Percentiles rank a stretch among this genome's conserved stretches.
Evolutionary conservation across 2,888 invertebrate species (phyloP).

Genomic region (Halocaridina rubra): DNA sequence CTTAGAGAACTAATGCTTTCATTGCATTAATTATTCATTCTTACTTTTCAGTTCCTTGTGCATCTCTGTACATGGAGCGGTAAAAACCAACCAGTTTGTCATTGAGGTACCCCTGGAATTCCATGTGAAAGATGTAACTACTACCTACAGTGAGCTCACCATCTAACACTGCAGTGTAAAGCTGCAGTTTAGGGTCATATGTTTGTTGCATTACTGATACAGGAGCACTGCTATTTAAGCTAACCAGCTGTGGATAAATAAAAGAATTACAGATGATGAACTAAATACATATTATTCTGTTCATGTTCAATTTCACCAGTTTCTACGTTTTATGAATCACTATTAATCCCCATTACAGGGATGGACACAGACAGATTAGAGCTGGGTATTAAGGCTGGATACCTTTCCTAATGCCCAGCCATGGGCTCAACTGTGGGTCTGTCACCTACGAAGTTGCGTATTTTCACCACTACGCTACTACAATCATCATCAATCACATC

Average conservation of each 20-base stretch:
- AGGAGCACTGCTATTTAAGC: neutral
- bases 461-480: neutral
- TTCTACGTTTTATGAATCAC: no score
- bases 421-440: no score
- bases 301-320: no score
- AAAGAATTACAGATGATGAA: no score
- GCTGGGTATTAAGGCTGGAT: no score
- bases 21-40: no score
- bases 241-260: neutral
- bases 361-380: no score
- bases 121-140: slow-evolving; percentile 43
- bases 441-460: neutral
- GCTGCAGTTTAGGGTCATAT: slow-evolving; percentile 9
- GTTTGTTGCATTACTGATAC: slow-evolving; percentile 6
- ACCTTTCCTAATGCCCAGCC: no score
- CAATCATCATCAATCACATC: neutral
- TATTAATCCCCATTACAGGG: no score
- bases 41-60: slow-evolving; percentile 31
- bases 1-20: no score
- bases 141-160: neutral
- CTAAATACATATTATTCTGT: no score
- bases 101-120: slow-evolving; percentile 46
- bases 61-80: slow-evolving; percentile 35
- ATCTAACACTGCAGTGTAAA: slow-evolving; percentile 42
- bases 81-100: slow-evolving; percentile 56